Percentiles rank a stretch among this genome's conserved stretches.
phyloP scores from a whole-genome alignment of 2,888 invertebrate genomes.

The Chromoteleia sp. region DNA sequence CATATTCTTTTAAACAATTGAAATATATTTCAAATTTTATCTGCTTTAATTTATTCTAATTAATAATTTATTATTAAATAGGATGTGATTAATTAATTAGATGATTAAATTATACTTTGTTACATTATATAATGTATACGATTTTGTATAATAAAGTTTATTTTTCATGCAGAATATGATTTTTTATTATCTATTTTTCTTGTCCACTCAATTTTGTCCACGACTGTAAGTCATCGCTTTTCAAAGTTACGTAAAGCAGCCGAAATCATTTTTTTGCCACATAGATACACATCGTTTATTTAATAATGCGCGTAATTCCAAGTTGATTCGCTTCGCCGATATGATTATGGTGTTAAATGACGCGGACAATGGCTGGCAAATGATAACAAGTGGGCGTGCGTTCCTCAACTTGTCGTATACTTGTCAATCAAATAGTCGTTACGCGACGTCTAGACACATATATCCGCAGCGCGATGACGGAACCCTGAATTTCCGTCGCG shows the following conservation, averaged over 20 bases:
- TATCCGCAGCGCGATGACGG: constrained; percentile 70
- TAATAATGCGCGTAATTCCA: constrained; percentile 54
- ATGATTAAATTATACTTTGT: too few relatives aligned
- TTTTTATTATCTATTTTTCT: too few relatives aligned
- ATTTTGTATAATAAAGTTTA: too few relatives aligned
- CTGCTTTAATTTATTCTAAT: too few relatives aligned
- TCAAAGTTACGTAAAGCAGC: constrained; percentile 6
- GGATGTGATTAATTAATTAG: too few relatives aligned
- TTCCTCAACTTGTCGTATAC: constrained; percentile 74
- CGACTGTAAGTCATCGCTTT: neutral
- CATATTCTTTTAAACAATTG: too few relatives aligned
- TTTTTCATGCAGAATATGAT: too few relatives aligned
- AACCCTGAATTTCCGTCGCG: constrained; percentile 72
- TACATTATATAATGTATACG: too few relatives aligned
- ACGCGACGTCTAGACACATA: constrained; percentile 76
- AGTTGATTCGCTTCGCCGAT: constrained; percentile 62
- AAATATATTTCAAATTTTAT: too few relatives aligned
- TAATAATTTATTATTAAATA: too few relatives aligned
- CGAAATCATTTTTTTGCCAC: constrained; percentile 11
- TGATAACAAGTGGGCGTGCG: constrained; percentile 73
- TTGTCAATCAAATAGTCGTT: constrained; percentile 77
- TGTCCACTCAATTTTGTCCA: too few relatives aligned
- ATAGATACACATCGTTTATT: constrained; percentile 27
- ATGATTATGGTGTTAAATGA: constrained; percentile 65
- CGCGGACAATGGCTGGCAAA: constrained; percentile 63